These are phyloP conservation scores for Dendroctonus ponderosae DNA, from an alignment of 1,140 invertebrate species.

Conservation along the genomic window DNA sequence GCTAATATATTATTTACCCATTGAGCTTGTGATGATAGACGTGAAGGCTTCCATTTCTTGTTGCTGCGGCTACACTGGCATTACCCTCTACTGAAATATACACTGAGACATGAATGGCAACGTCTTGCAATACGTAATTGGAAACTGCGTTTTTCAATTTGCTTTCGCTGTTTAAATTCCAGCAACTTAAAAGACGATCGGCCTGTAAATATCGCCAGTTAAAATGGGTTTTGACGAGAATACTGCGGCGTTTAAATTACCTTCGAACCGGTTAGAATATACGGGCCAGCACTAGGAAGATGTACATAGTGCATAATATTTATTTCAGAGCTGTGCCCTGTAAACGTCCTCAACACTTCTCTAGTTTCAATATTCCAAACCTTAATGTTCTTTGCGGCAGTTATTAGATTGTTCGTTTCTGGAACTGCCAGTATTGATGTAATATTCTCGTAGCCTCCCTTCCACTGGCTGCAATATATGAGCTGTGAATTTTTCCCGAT, in stretches of 20 bases:
- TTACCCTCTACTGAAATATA: conserved; percentile 52
- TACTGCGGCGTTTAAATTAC: conserved; percentile 28
- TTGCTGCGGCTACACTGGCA: conserved; percentile 63
- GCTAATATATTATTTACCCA: conserved; percentile 56
- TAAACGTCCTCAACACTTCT: conserved; percentile 62
- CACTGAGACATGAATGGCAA: conserved; percentile 58
- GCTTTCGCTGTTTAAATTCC: conserved; percentile 56
- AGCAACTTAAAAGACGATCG: conserved; percentile 61
- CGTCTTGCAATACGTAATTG: conserved; percentile 67
- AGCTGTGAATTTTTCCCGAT: not conserved
- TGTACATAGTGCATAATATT: conserved; percentile 55
- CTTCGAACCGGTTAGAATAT: conserved; percentile 62
- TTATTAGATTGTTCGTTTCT: conserved; percentile 61
- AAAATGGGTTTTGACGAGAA: not conserved
- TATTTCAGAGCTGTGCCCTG: conserved; percentile 66
- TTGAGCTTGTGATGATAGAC: conserved; percentile 74
- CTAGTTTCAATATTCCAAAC: conserved; percentile 63
- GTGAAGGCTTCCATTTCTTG: conserved; percentile 72
- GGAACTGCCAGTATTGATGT: conserved; percentile 65
- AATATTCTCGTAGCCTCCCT: conserved; percentile 63
- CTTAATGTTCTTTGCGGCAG: conserved; percentile 65
- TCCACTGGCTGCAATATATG: conserved; percentile 56
- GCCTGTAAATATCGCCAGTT: conserved; percentile 40
- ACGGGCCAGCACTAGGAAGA: conserved; percentile 50
- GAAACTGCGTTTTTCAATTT: conserved; percentile 52